A percentile compares a stretch with the other conserved stretches of the same genome.
Conservation (phyloP, 2,797 vertebrate species). For the Danio albolineatus region DNA sequence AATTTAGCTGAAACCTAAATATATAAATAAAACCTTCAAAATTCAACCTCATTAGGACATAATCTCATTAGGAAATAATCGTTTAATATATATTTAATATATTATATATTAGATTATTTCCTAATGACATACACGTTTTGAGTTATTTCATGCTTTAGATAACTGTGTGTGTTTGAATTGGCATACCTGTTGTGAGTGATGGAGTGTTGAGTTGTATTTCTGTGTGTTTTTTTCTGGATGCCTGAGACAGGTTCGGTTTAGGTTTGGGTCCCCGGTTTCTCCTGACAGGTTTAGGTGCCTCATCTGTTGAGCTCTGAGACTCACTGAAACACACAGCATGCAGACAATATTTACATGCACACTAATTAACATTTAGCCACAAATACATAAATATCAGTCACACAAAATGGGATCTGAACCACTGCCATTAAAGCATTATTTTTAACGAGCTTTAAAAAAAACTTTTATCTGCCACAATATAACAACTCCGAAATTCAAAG, state of each 20-base stretch:
- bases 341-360: not conserved
- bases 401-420: not conserved
- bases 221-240: conserved; percentile 38
- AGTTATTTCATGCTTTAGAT: not conserved
- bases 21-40: too few species aligned
- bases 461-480: too few species aligned
- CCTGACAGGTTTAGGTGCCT: conserved; percentile 38
- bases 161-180: too few species aligned
- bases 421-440: not conserved
- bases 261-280: conserved; percentile 68
- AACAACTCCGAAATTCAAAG: too few species aligned
- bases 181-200: conserved; percentile 58
- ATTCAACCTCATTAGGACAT: too few species aligned
- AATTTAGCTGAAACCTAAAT: too few species aligned
- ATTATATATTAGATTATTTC: too few species aligned
- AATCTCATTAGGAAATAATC: too few species aligned
- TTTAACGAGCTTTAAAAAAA: conserved; percentile 5
- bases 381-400: not conserved
- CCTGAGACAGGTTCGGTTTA: conserved; percentile 66
- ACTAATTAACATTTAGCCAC: not conserved
- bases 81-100: too few species aligned
- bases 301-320: conserved; percentile 16
- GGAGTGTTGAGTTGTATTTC: conserved; percentile 13
- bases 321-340: conserved; percentile 54
- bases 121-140: not conserved